phyloP scores from a whole-genome alignment of 2,888 invertebrate genomes.

The Hirtodrosophila trivittata region DNA sequence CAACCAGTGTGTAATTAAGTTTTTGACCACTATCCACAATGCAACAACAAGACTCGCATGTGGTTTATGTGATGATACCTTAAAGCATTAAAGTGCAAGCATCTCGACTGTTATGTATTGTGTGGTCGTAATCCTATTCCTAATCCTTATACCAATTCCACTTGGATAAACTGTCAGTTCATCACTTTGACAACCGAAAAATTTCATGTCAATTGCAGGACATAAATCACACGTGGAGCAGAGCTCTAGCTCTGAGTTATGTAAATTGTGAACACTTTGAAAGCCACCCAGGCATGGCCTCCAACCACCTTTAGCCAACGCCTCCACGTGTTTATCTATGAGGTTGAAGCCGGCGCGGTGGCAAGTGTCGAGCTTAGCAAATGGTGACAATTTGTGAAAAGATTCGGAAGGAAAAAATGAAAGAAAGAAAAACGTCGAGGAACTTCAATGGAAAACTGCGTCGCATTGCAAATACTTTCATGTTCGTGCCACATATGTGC shows the following conservation, averaged over 20 bases:
- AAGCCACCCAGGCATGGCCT: constrained; percentile 41
- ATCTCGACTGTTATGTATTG: no score
- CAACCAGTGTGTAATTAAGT: constrained; percentile 72
- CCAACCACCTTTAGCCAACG: constrained; percentile 10
- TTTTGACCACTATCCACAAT: constrained; percentile 36
- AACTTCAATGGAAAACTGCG: constrained; percentile 50
- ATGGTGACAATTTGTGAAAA: constrained; percentile 75
- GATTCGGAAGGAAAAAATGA: constrained; percentile 13
- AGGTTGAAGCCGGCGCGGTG: not conserved
- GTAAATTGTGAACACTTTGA: constrained; percentile 60
- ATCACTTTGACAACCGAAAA: constrained; percentile 65
- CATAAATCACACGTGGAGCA: constrained; percentile 63
- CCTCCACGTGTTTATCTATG: constrained; percentile 34
- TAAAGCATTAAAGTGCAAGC: constrained; percentile 19
- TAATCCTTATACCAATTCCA: not conserved
- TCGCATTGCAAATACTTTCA: constrained; percentile 59
- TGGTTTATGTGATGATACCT: constrained; percentile 24
- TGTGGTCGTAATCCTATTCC: no score
- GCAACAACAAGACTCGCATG: not conserved
- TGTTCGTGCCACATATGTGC: constrained; percentile 41
- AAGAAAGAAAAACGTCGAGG: constrained; percentile 3
- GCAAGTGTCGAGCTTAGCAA: constrained; percentile 46
- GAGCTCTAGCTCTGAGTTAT: constrained; percentile 38
- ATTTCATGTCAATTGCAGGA: constrained; percentile 69
- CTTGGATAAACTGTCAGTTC: constrained; percentile 45